Conservation (phyloP, 1,140 invertebrate species). For the Dysdera silvatica region DNA sequence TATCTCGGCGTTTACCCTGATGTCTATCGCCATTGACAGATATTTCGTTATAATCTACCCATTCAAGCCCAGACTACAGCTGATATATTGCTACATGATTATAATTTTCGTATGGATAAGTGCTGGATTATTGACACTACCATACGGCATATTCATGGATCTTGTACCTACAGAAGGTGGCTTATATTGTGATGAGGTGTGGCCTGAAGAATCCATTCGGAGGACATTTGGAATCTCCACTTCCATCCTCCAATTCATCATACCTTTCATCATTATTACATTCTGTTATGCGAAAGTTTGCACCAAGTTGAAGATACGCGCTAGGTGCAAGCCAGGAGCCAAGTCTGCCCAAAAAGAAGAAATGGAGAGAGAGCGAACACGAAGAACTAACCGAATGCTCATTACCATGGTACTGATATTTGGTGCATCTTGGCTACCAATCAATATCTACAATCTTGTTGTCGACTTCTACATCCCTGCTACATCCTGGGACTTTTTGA, state of each 20-base stretch:
- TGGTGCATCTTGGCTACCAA: conserved; percentile 49
- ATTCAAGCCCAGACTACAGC: conserved; percentile 81
- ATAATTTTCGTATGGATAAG: conserved; percentile 86
- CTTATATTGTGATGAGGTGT: conserved; percentile 70
- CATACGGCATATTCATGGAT: conserved; percentile 81
- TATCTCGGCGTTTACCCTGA: conserved; percentile 90
- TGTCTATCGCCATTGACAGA: conserved; percentile 90
- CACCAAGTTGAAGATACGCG: conserved; percentile 70
- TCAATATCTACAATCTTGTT: conserved; percentile 49
- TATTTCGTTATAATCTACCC: conserved; percentile 96
- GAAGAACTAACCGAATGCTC: conserved; percentile 45
- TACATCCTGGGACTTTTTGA: conserved; percentile 37
- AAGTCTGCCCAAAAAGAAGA: conserved; percentile 56
- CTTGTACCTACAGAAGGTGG: conserved; percentile 31
- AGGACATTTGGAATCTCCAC: conserved; percentile 75
- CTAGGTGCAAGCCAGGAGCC: conserved; percentile 63
- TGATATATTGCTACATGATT: conserved; percentile 68
- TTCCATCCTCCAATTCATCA: conserved; percentile 80
- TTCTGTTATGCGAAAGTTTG: conserved; percentile 90
- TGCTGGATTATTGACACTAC: conserved; percentile 74
- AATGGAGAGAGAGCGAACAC: conserved; percentile 32
- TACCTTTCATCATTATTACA: conserved; percentile 89
- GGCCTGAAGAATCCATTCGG: conserved; percentile 63
- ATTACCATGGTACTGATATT: conserved; percentile 48
- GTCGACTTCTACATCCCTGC: conserved; percentile 47